phyloP scores from a whole-genome alignment of 2,888 invertebrate species.

The Petrophora chlorosata region DNA sequence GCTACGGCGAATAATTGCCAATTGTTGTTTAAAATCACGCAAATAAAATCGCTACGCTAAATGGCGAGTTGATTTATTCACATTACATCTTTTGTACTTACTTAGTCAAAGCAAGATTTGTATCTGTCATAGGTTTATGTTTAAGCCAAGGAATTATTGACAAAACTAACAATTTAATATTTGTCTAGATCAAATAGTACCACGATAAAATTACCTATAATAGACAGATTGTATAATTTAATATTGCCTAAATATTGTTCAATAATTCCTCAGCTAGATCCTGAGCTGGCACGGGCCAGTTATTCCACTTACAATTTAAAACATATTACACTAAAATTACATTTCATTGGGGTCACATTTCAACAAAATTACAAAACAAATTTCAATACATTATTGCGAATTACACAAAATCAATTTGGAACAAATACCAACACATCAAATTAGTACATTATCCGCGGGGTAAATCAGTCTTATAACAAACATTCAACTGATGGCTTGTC shows the following conservation, averaged over 20 bases:
- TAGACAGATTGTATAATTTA: constrained; percentile 27
- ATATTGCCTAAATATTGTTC: constrained; percentile 20
- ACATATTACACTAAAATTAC: constrained; percentile 25
- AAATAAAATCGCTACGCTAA: constrained; percentile 47
- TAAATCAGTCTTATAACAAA: constrained; percentile 70
- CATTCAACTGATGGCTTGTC: constrained; percentile 42
- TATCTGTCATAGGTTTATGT: not conserved
- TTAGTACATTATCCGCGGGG: constrained; percentile 38
- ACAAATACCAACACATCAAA: constrained; percentile 36
- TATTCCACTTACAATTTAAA: constrained; percentile 26
- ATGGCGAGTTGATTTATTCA: constrained; percentile 40
- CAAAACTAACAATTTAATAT: constrained; percentile 22
- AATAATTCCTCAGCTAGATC: constrained; percentile 16
- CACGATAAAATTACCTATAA: constrained; percentile 25
- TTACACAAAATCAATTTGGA: constrained; percentile 30
- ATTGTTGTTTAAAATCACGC: constrained; percentile 34
- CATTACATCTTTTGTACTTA: constrained; percentile 4
- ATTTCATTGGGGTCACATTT: constrained; percentile 25
- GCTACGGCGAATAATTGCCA: constrained; percentile 53
- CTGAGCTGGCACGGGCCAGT: constrained; percentile 13
- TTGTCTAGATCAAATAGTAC: constrained; percentile 27
- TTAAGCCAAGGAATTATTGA: constrained; percentile 35
- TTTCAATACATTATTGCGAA: constrained; percentile 24
- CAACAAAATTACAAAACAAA: constrained; percentile 28
- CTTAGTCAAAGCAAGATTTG: constrained; percentile 3